These are phyloP conservation scores for Lithophane socia DNA, from an alignment of 2,888 invertebrate species.

Conservation along the genomic window DNA sequence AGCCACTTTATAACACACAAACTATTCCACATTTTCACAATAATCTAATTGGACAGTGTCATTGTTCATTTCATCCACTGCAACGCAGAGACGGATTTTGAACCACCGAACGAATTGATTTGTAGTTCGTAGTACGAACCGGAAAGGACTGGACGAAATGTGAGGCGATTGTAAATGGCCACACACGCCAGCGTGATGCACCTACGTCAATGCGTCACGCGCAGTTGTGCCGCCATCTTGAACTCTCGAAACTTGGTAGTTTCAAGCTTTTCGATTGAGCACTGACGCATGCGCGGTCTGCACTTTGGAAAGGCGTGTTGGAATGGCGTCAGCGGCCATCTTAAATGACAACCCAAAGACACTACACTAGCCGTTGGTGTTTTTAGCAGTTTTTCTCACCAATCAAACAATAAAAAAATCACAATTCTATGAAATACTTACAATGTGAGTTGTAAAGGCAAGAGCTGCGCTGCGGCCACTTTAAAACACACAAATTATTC, in stretches of 20 bases:
- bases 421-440: conserved; percentile 1
- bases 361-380: neutral
- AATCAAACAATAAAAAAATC: neutral
- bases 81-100: neutral
- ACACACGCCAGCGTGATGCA: conserved; percentile 1
- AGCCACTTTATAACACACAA: neutral
- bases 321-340: neutral
- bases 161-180: neutral
- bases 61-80: neutral
- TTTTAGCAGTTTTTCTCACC: neutral
- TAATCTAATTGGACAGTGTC: neutral
- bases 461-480: too few relatives aligned
- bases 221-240: neutral
- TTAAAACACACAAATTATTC: neutral
- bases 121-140: neutral
- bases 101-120: neutral
- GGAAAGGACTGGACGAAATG: neutral
- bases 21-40: neutral
- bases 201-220: neutral
- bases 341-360: neutral
- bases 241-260: neutral
- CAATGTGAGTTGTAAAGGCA: neutral
- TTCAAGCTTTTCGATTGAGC: neutral
- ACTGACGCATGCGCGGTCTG: neutral
- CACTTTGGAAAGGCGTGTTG: neutral